Evolutionary conservation across 2,888 invertebrate species (phyloP), one percentile per base, ranked within the genome.

Genomic region (Physocephala rufipes): DNA sequence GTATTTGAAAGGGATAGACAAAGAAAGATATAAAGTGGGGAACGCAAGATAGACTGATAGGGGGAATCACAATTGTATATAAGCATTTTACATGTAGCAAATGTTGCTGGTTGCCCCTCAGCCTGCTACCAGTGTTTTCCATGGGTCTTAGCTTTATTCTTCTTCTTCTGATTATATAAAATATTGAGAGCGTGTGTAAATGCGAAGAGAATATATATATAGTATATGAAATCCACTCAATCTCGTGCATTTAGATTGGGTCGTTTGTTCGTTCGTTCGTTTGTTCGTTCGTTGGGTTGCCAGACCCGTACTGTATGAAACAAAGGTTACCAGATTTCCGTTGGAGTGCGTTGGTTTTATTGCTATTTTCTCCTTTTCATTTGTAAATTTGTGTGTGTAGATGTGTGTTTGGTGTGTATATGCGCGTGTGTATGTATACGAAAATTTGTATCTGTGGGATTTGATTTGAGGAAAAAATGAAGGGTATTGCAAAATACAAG

Each of bases 241-340:
- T 4, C 9, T 36, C n/a, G n/a, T n/a, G n/a, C n/a, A n/a, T n/a
- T n/a, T n/a, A n/a, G n/a, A n/a, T n/a, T n/a, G n/a, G n/a, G n/a
- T n/a, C n/a, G n/a, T n/a, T n/a, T n/a, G n/a, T n/a, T n/a, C n/a
- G n/a, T n/a, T 36, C n/a, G 13, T 13, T 21, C 21, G 26, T 21
- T 21, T 9, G 9, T 36, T 43, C 36, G 62, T 30, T 30, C 59
- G 49, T 36, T 68, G 61, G 67, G 67, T 68, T 68, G 67, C 67
- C 67, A 68, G 67, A 68, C 67, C 61, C 28, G 67, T n/a, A 49
- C 49, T 36, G 59, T 58, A 36, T 61, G 61, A 59, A 62, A 65
- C 59, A 51, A 58, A 61, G 65, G 62, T 71, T 71, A 65, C 70
- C 70, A 71, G 65, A 71, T 65, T 63, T 66, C 55, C 64, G 71